A percentile compares a stretch with the other conserved stretches of the same genome.
These are phyloP conservation scores for Orthonyx spaldingii DNA, from an alignment of 2,113 vertebrate genomes.

Conservation along the genomic window DNA sequence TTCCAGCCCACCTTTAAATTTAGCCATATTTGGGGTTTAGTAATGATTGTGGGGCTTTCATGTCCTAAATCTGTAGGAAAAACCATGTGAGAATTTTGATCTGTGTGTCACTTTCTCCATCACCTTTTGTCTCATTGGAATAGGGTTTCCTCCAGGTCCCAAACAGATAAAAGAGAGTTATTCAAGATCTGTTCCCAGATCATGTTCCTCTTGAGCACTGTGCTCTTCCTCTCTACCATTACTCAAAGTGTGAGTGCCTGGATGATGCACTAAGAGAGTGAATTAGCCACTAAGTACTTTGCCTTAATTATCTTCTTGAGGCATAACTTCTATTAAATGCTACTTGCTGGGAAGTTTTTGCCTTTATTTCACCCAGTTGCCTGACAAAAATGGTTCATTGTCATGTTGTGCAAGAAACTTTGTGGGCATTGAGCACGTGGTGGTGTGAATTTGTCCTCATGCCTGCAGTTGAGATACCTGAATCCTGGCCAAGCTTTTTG, in stretches of 20 bases:
- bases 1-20: not conserved
- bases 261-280: not conserved
- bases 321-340: not conserved
- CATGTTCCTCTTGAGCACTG: not conserved
- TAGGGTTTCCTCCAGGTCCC: not conserved
- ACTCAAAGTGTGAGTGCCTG: not conserved
- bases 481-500: not conserved
- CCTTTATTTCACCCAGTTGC: not conserved
- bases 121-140: not conserved
- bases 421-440: not conserved
- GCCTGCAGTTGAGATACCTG: not conserved
- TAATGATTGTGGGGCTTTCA: not conserved
- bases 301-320: not conserved
- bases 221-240: not conserved
- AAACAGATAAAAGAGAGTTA: not conserved
- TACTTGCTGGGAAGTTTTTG: not conserved
- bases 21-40: not conserved
- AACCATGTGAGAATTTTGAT: not conserved
- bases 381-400: not conserved
- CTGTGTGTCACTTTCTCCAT: not conserved
- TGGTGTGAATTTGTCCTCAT: not conserved
- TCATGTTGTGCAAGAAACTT: not conserved
- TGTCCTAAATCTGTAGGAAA: not conserved
- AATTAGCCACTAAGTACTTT: not conserved
- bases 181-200: not conserved